Evolutionary conservation across 2,113 vertebrate genomes (phyloP), one percentile per base, ranked within the genome.

Genomic region (Numida meleagris): DNA sequence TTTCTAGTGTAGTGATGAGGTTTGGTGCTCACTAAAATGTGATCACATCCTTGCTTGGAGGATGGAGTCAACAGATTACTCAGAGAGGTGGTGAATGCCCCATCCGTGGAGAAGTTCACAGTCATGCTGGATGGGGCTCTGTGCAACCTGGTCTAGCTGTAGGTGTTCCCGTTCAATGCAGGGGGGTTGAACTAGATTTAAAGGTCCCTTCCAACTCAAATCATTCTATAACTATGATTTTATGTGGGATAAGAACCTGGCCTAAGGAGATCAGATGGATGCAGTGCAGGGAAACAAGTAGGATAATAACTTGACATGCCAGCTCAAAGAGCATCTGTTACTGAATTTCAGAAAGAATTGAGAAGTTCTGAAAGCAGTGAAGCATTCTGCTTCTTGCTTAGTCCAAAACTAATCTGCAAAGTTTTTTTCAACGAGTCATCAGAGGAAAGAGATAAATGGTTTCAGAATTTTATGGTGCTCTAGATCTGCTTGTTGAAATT

Each of bases 391-490:
- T 72, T 83, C 76, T 29, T 89, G 14, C 63, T 76, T 71, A 63
- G 72, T 23, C 50, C 38, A 23, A 80, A 91, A 90, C 40, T 95
- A 75, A 93, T 78, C 85, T 48, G 51, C 40, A 81, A 91, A 90
- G 61, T 25, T 4, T 86, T 88, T 89, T 65, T 40, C 51, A 23
- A 68, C 83, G 31, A 48, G 10, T 15, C 38, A n/a, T n/a, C 33
- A 61, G 20, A 67, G 10, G 65, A 68, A 80, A 36, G 55, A 71
- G 51, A 57, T 3, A 82, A 92, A 38, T 1, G 0, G n/a, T 29
- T 68, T 75, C 18, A 23, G 53, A 78, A 78, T 61, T 78, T 74
- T 81, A 31, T 48, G 46, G 18, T 80, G 18, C 6, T 91, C 31
- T 63, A 46, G 17, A 13, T 57, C 33, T 7, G 50, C 6, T 38